Evolutionary conservation across 2,113 vertebrate genomes (phyloP).

Genomic region (Cromileptes altivelis): DNA sequence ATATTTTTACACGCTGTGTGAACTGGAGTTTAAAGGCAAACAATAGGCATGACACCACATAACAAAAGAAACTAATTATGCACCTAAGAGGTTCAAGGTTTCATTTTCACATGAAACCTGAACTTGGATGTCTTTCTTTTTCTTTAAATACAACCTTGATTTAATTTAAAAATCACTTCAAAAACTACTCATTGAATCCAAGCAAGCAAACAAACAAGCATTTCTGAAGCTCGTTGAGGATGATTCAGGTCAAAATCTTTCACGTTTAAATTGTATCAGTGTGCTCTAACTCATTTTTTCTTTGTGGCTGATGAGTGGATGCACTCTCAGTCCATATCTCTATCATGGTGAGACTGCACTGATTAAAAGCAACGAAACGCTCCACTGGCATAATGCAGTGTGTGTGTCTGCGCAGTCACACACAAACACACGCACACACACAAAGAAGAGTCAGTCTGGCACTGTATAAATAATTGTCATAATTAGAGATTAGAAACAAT

Average conservation of each 20-base stretch:
- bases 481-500: neutral
- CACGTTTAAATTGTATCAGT: neutral
- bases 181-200: neutral
- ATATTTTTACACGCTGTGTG: neutral
- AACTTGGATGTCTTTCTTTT: neutral
- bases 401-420: neutral
- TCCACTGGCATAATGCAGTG: constrained; percentile 8
- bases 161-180: neutral
- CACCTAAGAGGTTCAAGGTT: neutral
- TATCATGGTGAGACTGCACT: neutral
- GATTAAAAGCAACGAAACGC: constrained; percentile 28
- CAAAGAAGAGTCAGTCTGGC: neutral
- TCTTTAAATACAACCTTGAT: neutral
- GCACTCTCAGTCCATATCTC: neutral
- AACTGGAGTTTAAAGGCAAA: neutral
- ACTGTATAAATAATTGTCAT: neutral
- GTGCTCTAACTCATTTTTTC: neutral
- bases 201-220: constrained; percentile 5
- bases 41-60: neutral
- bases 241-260: constrained; percentile 13
- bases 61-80: neutral
- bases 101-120: neutral
- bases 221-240: constrained; percentile 6
- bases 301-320: constrained; percentile 1
- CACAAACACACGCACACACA: too few species aligned